Conservation (phyloP, 2,113 vertebrate species). For the Conger conger region DNA sequence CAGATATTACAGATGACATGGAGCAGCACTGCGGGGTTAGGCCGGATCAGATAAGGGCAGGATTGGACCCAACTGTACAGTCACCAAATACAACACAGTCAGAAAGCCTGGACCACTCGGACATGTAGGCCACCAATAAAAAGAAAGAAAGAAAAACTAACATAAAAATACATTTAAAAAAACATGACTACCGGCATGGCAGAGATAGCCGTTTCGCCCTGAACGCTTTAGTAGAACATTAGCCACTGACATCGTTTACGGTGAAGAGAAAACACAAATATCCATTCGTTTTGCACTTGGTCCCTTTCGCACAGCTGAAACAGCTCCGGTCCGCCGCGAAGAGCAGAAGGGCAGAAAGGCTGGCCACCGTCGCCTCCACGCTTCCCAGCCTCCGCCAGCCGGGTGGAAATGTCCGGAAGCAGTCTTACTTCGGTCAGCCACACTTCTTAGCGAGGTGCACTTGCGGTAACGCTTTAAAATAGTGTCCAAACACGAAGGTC, state of each 20-base stretch:
- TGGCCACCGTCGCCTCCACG: background rate
- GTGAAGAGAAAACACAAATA: background rate
- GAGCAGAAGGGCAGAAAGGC: background rate
- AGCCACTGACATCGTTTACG: background rate
- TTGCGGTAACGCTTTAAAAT: background rate
- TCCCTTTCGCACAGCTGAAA: background rate
- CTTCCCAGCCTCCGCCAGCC: background rate
- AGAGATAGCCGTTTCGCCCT: background rate
- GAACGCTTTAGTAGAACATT: background rate
- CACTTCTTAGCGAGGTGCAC: background rate
- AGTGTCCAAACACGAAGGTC: background rate
- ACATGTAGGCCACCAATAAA: background rate
- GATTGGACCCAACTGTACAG: slow-evolving; percentile 16
- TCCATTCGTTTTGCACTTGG: background rate
- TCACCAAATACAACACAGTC: slow-evolving; percentile 24
- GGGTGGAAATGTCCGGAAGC: background rate
- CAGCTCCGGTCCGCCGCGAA: background rate
- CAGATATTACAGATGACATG: slow-evolving; percentile 20
- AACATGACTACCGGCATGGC: background rate
- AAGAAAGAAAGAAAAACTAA: background rate
- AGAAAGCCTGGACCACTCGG: background rate
- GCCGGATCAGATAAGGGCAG: background rate
- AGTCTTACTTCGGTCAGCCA: background rate
- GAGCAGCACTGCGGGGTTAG: slow-evolving; percentile 31
- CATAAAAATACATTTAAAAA: background rate